Conservation (phyloP, 2,113 vertebrate species). For the Acrocephalus kingi region DNA sequence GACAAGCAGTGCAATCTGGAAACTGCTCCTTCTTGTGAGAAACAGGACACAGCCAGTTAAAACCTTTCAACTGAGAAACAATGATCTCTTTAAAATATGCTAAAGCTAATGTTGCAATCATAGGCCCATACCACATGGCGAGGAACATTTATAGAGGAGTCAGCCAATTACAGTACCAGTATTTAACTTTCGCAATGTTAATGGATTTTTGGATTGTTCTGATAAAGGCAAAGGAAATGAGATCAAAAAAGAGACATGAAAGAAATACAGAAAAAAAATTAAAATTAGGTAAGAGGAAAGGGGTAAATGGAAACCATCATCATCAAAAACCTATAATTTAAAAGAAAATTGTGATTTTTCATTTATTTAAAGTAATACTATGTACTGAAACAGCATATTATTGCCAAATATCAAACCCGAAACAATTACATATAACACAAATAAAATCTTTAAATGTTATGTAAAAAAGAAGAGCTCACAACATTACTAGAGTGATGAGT, state of each 20-base stretch:
- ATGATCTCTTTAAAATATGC: neutral
- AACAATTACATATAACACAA: neutral
- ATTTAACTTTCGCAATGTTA: neutral
- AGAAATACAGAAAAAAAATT: neutral
- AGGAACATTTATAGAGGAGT: neutral
- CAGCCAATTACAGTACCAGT: neutral
- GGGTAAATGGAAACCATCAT: neutral
- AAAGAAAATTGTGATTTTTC: neutral
- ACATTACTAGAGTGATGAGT: neutral
- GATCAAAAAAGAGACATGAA: neutral
- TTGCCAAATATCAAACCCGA: neutral
- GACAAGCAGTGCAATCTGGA: neutral
- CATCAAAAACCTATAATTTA: neutral
- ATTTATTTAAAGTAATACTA: neutral
- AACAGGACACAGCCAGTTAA: neutral
- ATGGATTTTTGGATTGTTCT: neutral
- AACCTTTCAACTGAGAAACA: neutral
- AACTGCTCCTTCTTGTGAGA: neutral
- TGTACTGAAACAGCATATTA: neutral
- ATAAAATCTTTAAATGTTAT: neutral
- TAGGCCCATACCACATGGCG: rapidly evolving
- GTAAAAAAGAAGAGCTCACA: neutral
- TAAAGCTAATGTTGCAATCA: neutral
- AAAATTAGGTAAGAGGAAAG: neutral
- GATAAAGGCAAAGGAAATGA: neutral